Conservation (phyloP, 2,888 invertebrate species). For the Fragum whitleyi region DNA sequence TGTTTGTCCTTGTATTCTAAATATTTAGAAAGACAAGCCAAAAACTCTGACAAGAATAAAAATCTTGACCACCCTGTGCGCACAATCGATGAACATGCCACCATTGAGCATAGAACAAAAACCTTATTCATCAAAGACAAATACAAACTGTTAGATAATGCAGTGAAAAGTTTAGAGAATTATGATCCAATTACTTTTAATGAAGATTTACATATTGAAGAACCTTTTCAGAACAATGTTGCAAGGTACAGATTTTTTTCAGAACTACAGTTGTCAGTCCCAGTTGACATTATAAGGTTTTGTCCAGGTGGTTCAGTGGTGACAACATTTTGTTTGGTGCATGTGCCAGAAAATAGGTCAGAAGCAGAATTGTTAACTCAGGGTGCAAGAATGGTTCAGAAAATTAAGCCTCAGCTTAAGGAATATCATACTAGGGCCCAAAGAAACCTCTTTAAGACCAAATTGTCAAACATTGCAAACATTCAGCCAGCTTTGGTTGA, state of each 20-base stretch:
- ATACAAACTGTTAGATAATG: not conserved
- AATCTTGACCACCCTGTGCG: not conserved
- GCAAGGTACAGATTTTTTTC: slow-evolving; percentile 38
- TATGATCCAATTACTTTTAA: slow-evolving; percentile 1
- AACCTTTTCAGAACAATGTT: slow-evolving; percentile 22
- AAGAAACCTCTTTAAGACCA: slow-evolving; percentile 32
- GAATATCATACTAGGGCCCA: slow-evolving; percentile 60
- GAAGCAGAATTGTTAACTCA: slow-evolving; percentile 39
- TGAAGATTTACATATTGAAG: slow-evolving; percentile 37
- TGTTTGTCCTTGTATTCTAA: not conserved
- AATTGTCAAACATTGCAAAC: slow-evolving; percentile 32
- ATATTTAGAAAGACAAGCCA: not conserved
- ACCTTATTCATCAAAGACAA: not conserved
- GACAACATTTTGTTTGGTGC: slow-evolving; percentile 35
- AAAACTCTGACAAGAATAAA: not conserved
- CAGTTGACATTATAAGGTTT: slow-evolving; percentile 47
- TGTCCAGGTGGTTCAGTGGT: slow-evolving; percentile 48
- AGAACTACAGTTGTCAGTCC: slow-evolving; percentile 33
- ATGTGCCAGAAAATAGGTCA: slow-evolving; percentile 24
- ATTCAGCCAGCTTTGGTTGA: slow-evolving; percentile 41
- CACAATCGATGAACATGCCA: not conserved
- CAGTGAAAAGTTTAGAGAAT: not conserved
- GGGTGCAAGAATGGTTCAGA: slow-evolving; percentile 35
- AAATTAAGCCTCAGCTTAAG: slow-evolving; percentile 23
- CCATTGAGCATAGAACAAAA: not conserved